These are phyloP conservation scores for Rhinoptilus africanus DNA, from an alignment of 2,113 vertebrate species.

Conservation along the genomic window DNA sequence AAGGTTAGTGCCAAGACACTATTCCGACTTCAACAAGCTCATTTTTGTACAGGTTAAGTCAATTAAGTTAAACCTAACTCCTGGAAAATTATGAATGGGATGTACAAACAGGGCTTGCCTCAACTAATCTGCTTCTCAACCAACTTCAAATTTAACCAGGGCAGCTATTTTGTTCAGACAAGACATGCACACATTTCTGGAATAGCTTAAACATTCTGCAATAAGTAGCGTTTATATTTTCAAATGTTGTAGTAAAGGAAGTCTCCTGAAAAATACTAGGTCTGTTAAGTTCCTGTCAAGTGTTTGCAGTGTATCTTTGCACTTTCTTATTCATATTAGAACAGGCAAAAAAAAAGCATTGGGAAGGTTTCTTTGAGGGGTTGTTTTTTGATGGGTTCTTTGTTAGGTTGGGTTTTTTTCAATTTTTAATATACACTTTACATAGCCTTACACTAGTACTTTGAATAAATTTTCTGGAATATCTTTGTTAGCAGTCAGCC, in stretches of 20 bases:
- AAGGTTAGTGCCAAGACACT: neutral
- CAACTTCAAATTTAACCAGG: neutral
- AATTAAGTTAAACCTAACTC: neutral
- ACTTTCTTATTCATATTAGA: neutral
- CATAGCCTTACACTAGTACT: neutral
- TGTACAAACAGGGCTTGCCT: neutral
- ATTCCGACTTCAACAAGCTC: neutral
- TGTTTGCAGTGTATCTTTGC: neutral
- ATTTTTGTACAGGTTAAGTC: neutral
- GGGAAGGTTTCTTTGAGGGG: fast-evolving
- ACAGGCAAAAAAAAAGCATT: neutral
- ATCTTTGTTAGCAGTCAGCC: neutral
- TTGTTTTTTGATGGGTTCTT: neutral
- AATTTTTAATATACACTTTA: neutral
- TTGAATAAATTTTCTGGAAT: neutral
- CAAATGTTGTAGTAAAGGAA: neutral
- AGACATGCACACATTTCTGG: neutral
- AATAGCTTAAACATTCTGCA: neutral
- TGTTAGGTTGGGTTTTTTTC: fast-evolving
- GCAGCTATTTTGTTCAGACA: neutral
- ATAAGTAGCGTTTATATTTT: neutral
- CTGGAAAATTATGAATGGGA: neutral
- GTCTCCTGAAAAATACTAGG: neutral
- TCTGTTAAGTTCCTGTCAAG: neutral
- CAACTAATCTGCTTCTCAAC: neutral